Evolutionary conservation across 2,797 vertebrate genomes (phyloP), one percentile per base, ranked within the genome.

Genomic region (Lycodopsis pacificus): DNA sequence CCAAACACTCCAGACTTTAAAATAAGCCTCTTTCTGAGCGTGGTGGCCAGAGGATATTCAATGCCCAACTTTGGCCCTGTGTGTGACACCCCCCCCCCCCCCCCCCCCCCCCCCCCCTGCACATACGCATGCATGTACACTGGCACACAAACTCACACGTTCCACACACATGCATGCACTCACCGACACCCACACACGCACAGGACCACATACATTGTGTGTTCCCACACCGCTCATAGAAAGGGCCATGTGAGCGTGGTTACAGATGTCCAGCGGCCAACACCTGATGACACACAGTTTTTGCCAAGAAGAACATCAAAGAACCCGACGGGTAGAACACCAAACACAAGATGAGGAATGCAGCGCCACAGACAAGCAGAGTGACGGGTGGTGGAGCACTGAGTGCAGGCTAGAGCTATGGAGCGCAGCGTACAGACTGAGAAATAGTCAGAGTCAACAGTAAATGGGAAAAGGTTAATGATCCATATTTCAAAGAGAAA

Each of bases 291-390:
- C 90, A 94, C 91, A 94, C 91, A 92, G 89, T 94, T 92, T 91
- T 32, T 4, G 88, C 92, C 92, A 91, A 84, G 85, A 90, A 90
- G 84, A 89, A 93, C 92, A 94, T 91, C 88, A 92, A 92, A 90
- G 90, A 91, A 90, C 89, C 53, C 73, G 79, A 91, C 85, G 68
- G 86, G 88, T 92, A 89, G 78, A 88, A 94, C 91, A 93, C 86
- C 94, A 94, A 93, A 94, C 91, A 94, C 92, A 93, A 78, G 88
- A 94, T 94, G 94, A 90, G 87, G 79, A 86, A 94, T 94, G 94
- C 82, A 92, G 89, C 86, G 85, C 91, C 92, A 94, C 93, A 93
- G 89, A 92, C 92, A 94, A 93, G 94, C 93, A 90, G 92, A 92
- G 94, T 90, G 89, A 93, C 89, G 80, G 91, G 91, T 87, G 92